Percentiles rank a stretch among this genome's conserved stretches.
These are phyloP conservation scores for Oreotrochilus melanogaster DNA, from an alignment of 2,113 vertebrate species.

Conservation along the genomic window DNA sequence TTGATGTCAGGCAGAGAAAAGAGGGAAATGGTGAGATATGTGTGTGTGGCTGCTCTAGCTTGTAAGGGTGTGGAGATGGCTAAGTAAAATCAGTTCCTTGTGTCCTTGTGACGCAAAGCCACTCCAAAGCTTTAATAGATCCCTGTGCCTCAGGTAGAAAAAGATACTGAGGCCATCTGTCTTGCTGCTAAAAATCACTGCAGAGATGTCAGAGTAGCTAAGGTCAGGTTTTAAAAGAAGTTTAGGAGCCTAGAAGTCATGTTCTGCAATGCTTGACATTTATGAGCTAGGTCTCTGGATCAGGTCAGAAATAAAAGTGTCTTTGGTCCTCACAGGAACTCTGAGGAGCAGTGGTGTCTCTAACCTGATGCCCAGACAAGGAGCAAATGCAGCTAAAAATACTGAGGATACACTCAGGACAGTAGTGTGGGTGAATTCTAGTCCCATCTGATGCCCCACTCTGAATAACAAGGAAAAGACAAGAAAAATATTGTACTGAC, in stretches of 20 bases:
- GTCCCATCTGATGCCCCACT: not conserved
- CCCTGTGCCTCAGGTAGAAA: not conserved
- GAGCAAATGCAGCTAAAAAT: not conserved
- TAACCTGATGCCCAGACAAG: not conserved
- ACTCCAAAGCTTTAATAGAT: not conserved
- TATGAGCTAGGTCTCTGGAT: not conserved
- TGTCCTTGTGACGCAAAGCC: not conserved
- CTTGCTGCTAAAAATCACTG: not conserved
- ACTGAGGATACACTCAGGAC: not conserved
- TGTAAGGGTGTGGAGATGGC: not conserved
- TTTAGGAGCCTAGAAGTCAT: not conserved
- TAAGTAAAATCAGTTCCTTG: accelerated
- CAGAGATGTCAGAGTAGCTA: not conserved
- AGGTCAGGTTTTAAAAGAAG: not conserved
- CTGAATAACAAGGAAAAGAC: not conserved
- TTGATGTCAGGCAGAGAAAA: not conserved
- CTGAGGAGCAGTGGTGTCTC: not conserved
- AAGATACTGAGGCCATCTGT: not conserved
- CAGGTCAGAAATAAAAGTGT: not conserved
- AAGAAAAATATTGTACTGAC: not conserved
- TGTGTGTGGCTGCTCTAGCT: not conserved
- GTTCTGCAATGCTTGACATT: not conserved
- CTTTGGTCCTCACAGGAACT: not conserved
- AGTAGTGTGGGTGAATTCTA: not conserved
- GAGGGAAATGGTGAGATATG: not conserved